These are phyloP conservation scores for Corythaixoides concolor DNA, from an alignment of 2,113 vertebrate genomes.

Conservation along the genomic window DNA sequence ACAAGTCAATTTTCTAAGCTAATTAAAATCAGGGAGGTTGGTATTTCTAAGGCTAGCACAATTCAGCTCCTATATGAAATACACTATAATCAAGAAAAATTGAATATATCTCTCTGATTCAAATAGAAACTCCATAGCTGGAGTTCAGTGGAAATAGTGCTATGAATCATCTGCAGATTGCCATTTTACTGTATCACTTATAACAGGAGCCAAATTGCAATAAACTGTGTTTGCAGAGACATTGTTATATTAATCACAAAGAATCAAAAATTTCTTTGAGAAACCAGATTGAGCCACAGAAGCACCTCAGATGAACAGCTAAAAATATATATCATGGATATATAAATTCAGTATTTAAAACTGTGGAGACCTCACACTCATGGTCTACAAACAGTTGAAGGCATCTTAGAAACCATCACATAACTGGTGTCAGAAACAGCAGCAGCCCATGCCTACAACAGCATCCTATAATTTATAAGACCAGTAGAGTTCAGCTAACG, in stretches of 20 bases:
- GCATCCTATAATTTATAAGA: neutral
- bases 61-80: neutral
- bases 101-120: neutral
- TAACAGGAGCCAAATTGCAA: neutral
- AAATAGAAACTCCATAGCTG: neutral
- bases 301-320: neutral
- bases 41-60: neutral
- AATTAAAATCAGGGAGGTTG: neutral
- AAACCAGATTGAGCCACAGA: neutral
- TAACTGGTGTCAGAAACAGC: neutral
- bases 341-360: neutral
- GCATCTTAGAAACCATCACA: neutral
- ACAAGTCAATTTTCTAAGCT: neutral
- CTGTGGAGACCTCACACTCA: neutral
- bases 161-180: neutral
- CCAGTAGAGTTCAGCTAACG: neutral
- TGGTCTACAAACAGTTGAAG: neutral
- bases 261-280: neutral
- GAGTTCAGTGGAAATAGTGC: neutral
- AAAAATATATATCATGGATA: neutral
- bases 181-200: neutral
- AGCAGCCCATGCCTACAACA: neutral
- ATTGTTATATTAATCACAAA: neutral
- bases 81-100: neutral
- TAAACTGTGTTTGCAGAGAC: neutral